A percentile compares a stretch with the other conserved stretches of the same genome.
Evolutionary conservation across 2,888 invertebrate species (phyloP).

Genomic region (Euplexia lucipara): DNA sequence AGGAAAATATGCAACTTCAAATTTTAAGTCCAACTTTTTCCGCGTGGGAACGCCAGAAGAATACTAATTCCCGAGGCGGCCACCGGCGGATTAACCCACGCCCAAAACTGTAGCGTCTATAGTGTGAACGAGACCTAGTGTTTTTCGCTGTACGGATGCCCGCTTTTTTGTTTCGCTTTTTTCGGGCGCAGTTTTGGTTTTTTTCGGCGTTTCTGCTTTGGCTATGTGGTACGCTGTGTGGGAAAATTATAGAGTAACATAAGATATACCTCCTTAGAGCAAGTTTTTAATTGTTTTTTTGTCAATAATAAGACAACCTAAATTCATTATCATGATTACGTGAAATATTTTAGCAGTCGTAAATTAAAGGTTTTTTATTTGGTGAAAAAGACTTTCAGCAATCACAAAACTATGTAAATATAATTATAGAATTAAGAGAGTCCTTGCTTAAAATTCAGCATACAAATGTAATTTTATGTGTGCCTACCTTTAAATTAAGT

Average conservation of each 20-base stretch:
- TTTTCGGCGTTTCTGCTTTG: slow-evolving; percentile 38
- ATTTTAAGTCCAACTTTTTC: slow-evolving; percentile 74
- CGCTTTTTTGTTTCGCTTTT: slow-evolving; percentile 55
- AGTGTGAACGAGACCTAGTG: slow-evolving; percentile 64
- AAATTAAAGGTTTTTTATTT: too few species aligned
- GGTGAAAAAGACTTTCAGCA: too few species aligned
- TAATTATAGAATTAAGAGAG: too few species aligned
- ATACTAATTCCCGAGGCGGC: slow-evolving; percentile 74
- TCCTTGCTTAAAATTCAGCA: too few species aligned
- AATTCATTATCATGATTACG: too few species aligned
- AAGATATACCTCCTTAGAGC: not conserved
- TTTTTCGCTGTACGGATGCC: slow-evolving; percentile 51
- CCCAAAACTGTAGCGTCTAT: slow-evolving; percentile 63
- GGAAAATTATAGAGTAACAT: slow-evolving; percentile 12
- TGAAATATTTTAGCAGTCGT: too few species aligned
- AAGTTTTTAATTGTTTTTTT: too few species aligned
- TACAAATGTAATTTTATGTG: too few species aligned
- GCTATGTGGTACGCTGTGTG: slow-evolving; percentile 10
- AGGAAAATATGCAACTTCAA: slow-evolving; percentile 67
- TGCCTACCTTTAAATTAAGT: too few species aligned
- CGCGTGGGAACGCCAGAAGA: slow-evolving; percentile 70
- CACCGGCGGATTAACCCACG: slow-evolving; percentile 69
- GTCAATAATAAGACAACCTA: too few species aligned
- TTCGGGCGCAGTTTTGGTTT: slow-evolving; percentile 20
- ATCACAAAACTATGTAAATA: too few species aligned